Conservation (phyloP, 2,888 invertebrate species). For the Furcula furcula region DNA sequence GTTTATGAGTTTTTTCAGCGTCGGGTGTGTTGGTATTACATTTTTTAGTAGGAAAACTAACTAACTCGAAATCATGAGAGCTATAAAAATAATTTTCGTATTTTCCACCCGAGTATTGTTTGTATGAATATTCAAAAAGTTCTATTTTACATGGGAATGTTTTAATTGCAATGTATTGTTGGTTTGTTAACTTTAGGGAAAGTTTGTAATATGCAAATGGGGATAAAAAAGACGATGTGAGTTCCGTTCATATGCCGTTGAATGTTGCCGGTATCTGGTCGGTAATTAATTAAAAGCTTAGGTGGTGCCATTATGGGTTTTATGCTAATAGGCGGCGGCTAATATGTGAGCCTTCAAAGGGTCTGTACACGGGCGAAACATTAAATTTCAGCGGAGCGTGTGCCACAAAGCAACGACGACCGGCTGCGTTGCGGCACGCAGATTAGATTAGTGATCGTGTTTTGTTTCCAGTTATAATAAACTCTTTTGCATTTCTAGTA, state of each 20-base stretch:
- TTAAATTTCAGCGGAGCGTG: constrained; percentile 63
- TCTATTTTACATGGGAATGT: constrained; percentile 28
- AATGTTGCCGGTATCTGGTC: constrained; percentile 52
- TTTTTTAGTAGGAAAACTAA: constrained; percentile 30
- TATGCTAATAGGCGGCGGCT: constrained; percentile 72
- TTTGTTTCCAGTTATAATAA: constrained; percentile 24
- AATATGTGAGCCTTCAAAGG: constrained; percentile 72
- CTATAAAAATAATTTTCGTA: constrained; percentile 8
- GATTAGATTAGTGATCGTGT: constrained; percentile 51
- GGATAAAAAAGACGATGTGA: constrained; percentile 43
- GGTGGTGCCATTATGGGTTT: constrained; percentile 68
- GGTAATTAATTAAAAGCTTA: constrained; percentile 77
- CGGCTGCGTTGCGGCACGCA: constrained; percentile 30
- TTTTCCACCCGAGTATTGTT: constrained; percentile 3
- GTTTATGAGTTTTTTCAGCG: constrained; percentile 68
- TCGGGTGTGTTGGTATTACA: constrained; percentile 29
- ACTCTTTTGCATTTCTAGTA: constrained; percentile 16
- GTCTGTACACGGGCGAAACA: constrained; percentile 52
- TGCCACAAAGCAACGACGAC: constrained; percentile 43
- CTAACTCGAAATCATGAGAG: constrained; percentile 9
- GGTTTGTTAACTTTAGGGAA: constrained; percentile 26
- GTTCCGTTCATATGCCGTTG: constrained; percentile 39
- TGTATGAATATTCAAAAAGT: constrained; percentile 11
- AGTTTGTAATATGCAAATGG: constrained; percentile 49
- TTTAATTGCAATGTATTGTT: constrained; percentile 34